Base-by-base conservation (phyloP, 1,140 invertebrate species). In the Wasmannia auropunctata region DNA sequence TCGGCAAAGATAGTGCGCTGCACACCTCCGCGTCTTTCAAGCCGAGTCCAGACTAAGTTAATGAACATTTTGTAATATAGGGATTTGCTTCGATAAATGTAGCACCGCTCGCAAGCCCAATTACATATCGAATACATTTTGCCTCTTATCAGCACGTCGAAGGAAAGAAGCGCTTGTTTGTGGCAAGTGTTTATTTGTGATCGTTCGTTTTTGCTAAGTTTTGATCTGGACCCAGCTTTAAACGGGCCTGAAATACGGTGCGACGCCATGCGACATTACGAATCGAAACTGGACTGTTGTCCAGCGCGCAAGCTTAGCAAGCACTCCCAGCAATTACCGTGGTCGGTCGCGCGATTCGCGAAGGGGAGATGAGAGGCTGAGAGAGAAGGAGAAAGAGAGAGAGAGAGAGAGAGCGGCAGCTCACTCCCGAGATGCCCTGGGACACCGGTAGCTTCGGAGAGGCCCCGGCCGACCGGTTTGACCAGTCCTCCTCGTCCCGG, bases 361-460 rank as follows among this genome's bases (percentile, higher is more conserved):
- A 74, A 25, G 16, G 22, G 22, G 22, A 28, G 16, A 46, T 22
- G n/a, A 60, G 40, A 60, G 40, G 2, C 3, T 14, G 43, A 46
- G 11, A 43, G 40, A 43, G 40, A 43, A 10, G 40, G 65, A 81
- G 8, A 25, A 37, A 76, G 62, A 31, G 31, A 60, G 22, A 46
- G 69, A 84, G 40, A 37, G 69, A 40, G 22, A 34, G 19, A 49
- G 31, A 67, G 31, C 76, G 43, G 76, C 85, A 87, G 80, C 58
- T 74, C 60, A 56, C 40, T 85, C 69, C 62, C 49, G 79, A 83
- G 34, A 58, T 67, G 62, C 80, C 51, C 62, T 58, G 60, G 51
- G 81, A 74, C 67, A 76, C 88, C 85, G 87, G 88, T 89, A 89
- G 88, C 88, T 88, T 84, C 43, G 62, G 60, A 88, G 51, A 72